phyloP scores from a whole-genome alignment of 2,888 invertebrate genomes.

The Lysandra coridon region DNA sequence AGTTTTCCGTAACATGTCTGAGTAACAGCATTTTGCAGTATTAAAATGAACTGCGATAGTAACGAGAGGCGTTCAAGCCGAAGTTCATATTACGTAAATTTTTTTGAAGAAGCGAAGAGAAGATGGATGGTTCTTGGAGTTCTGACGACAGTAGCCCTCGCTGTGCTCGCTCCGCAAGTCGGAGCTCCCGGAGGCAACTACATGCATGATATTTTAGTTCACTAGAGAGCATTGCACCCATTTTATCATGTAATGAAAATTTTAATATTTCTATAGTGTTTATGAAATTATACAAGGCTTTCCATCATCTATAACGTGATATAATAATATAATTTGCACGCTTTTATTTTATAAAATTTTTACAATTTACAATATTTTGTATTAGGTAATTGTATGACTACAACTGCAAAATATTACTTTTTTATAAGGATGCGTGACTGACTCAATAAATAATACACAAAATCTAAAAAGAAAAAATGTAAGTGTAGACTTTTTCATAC shows the following conservation, averaged over 20 bases:
- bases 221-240: constrained; percentile 70
- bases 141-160: constrained; percentile 53
- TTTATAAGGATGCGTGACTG: neutral
- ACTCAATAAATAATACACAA: neutral
- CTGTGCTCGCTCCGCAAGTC: constrained; percentile 58
- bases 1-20: neutral
- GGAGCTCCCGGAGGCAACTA: constrained; percentile 74
- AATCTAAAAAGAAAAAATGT: neutral
- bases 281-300: neutral
- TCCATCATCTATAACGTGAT: constrained; percentile 1
- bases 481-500: neutral
- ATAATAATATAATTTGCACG: constrained; percentile 7
- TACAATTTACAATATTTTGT: neutral
- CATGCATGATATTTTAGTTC: constrained; percentile 59
- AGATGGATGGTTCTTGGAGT: constrained; percentile 65
- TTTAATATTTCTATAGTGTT: constrained; percentile 13
- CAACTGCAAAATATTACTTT: neutral
- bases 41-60: neutral
- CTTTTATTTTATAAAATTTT: constrained; percentile 14
- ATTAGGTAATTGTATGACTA: neutral
- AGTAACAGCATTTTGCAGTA: neutral
- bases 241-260: constrained; percentile 59
- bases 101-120: constrained; percentile 55
- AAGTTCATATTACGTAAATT: constrained; percentile 52
- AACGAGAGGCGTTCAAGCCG: constrained; percentile 32